Base-by-base conservation (phyloP, 37 sponge, comb jelly and placozoan species). In the Corticium candelabrum region DNA sequence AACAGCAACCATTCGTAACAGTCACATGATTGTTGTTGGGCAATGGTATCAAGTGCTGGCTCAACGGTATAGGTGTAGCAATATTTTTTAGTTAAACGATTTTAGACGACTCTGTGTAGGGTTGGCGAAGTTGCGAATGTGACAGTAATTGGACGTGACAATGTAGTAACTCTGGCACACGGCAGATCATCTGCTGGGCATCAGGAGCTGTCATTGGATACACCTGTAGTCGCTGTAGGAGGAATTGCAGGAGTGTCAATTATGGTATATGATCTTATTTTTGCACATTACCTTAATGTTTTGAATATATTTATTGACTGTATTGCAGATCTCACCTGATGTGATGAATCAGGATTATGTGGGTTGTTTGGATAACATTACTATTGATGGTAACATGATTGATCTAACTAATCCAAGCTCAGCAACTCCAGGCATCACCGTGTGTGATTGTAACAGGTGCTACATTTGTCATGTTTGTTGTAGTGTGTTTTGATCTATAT, bases 301-400 rank as follows among this genome's bases (percentile, higher is more conserved):
- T n/a, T n/a, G n/a, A n/a, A n/a, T n/a, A n/a, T n/a, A n/a, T n/a
- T n/a, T n/a, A n/a, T n/a, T n/a, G n/a, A n/a, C n/a, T n/a, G n/a
- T n/a, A 11, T 50, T 50, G 62, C 15, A 50, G 21, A 11, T 50
- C 15, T 50, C 62, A 27, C 62, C 62, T 29, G 73, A 70, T 29
- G 33, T 70, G 36, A 70, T 4, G 31, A 70, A 70, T 15, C 35
- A 5, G 4, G 73, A 70, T 34, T 70, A 29, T 32, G 73, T 70
- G 31, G 73, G 73, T 32, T 70, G 73, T 32, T 15, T 70, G 73
- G 73, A 70, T 32, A 70, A 70, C 36, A 32, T 70, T 27, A 27
- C 62, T 27, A 21, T 50, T 50, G 62, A 50, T 21, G 62, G 62
- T 21, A 11, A 27, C 21, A 11, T 50, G 15, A 27, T 50, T 11